Conservation (phyloP, 2,797 vertebrate genomes). For the Diplodus puntazzo region DNA sequence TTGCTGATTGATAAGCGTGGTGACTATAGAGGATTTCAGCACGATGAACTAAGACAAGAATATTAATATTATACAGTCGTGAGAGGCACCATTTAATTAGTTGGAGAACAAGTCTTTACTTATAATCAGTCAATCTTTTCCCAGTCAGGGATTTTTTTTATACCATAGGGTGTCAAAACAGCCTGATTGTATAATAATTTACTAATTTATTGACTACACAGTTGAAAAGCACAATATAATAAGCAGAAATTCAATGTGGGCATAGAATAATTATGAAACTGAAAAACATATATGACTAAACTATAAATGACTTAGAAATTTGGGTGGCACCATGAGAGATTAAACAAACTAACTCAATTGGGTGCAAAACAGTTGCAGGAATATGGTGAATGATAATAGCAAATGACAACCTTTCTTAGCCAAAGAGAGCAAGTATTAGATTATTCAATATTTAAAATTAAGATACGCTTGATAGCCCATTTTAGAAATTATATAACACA, state of each 20-base stretch:
- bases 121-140: slow-evolving; percentile 22
- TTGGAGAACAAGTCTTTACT: slow-evolving; percentile 11
- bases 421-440: not conserved
- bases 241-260: slow-evolving; percentile 15
- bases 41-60: not conserved
- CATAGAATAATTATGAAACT: not conserved
- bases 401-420: not conserved
- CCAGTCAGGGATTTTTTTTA: not conserved
- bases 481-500: slow-evolving; percentile 4
- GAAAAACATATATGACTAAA: too few species aligned
- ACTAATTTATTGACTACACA: not conserved
- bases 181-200: not conserved
- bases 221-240: slow-evolving; percentile 31
- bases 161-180: not conserved
- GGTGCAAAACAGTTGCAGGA: not conserved
- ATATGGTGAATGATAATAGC: not conserved
- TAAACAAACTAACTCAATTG: not conserved
- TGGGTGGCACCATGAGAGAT: not conserved
- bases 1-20: not conserved
- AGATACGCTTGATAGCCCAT: not conserved
- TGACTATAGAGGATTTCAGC: slow-evolving; percentile 13
- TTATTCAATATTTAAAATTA: too few species aligned
- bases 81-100: slow-evolving; percentile 13
- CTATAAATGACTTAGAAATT: not conserved
- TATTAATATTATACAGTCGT: not conserved